Evolutionary conservation across 92 coral and sea anemone species (phyloP).

Genomic region (Porites rus): DNA sequence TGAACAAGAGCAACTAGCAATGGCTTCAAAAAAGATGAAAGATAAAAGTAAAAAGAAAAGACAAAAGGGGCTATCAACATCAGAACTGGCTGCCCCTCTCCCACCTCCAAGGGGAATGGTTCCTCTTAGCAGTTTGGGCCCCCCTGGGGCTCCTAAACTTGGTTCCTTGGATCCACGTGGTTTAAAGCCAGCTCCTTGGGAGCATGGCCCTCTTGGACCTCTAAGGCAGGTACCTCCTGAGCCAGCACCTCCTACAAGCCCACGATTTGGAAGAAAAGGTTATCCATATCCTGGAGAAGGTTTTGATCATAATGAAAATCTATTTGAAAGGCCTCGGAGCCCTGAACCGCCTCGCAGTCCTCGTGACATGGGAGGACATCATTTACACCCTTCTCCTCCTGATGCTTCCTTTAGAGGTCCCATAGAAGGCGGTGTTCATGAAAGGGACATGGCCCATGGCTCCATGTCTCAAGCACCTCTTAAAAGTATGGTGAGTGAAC

Average conservation of each 20-base stretch:
- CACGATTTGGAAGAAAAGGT: slow-evolving; percentile 26
- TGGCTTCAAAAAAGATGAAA: slow-evolving; percentile 20
- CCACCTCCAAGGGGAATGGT: slow-evolving; percentile 77
- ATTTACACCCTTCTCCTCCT: slow-evolving; percentile 63
- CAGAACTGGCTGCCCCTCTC: slow-evolving; percentile 48
- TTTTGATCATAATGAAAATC: slow-evolving; percentile 28
- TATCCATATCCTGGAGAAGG: slow-evolving; percentile 36
- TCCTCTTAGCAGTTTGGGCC: slow-evolving; percentile 65
- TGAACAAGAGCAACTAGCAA: slow-evolving; percentile 6
- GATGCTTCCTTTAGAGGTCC: slow-evolving; percentile 40
- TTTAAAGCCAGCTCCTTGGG: slow-evolving; percentile 83
- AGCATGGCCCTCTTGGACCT: slow-evolving; percentile 74
- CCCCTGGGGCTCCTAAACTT: slow-evolving; percentile 68
- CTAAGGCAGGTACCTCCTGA: slow-evolving; percentile 74
- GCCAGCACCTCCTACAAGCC: slow-evolving; percentile 37
- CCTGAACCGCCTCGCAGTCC: slow-evolving; percentile 86
- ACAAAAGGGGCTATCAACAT: slow-evolving; percentile 44
- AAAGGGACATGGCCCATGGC: slow-evolving; percentile 60
- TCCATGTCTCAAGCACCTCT: slow-evolving; percentile 62
- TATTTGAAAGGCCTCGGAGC: slow-evolving; percentile 75
- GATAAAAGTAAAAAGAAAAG: slow-evolving; percentile 70
- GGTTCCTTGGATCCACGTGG: slow-evolving; percentile 70
- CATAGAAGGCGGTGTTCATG: slow-evolving; percentile 43
- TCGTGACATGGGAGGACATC: slow-evolving; percentile 43
- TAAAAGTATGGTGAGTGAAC: slow-evolving; percentile 76